Conservation (phyloP, 2,113 vertebrate genomes). For the Odontesthes bonariensis region DNA sequence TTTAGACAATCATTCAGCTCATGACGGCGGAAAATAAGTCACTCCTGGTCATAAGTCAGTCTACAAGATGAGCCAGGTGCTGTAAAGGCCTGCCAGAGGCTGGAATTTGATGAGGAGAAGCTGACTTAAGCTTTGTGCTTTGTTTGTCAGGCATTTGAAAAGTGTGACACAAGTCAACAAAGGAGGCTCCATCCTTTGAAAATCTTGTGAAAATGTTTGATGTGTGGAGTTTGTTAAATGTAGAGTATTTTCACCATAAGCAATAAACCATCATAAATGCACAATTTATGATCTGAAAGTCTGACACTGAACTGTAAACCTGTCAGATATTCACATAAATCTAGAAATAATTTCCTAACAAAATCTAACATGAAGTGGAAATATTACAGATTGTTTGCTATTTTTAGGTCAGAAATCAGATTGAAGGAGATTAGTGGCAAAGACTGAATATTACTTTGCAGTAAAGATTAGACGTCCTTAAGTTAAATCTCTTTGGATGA, state of each 20-base stretch:
- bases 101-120: background rate
- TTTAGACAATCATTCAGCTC: background rate
- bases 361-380: background rate
- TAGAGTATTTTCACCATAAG: background rate
- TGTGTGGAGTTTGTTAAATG: background rate
- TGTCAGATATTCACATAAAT: background rate
- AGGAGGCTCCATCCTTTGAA: constrained; percentile 16
- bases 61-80: constrained; percentile 1
- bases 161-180: constrained; percentile 4
- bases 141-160: constrained; percentile 3
- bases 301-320: constrained; percentile 6
- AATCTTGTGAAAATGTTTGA: constrained; percentile 13
- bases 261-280: background rate
- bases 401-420: background rate
- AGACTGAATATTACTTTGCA: constrained; percentile 7
- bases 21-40: background rate
- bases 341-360: constrained; percentile 12
- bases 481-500: constrained; percentile 1
- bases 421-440: constrained; percentile 8
- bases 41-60: background rate
- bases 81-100: constrained; percentile 2
- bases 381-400: background rate
- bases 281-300: background rate
- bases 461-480: constrained; percentile 2
- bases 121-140: constrained; percentile 13